A percentile compares a stretch with the other conserved stretches of the same genome.
Conservation (phyloP, 37 sponge, comb jelly and placozoan genomes). For the Aplysina aerophoba region DNA sequence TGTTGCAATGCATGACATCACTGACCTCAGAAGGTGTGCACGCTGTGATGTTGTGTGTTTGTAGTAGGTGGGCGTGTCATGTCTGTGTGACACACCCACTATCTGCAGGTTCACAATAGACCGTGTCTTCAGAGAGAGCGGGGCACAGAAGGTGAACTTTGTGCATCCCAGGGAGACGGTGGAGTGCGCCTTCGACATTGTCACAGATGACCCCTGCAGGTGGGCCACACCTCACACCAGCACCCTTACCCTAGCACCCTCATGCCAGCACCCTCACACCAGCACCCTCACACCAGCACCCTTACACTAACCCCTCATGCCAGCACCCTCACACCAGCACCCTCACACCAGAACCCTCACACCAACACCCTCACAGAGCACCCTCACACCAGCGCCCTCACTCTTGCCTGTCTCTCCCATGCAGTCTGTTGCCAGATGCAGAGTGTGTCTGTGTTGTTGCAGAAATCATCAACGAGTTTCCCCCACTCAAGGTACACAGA, state of each 20-base stretch:
- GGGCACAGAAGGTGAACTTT: background rate
- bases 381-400: background rate
- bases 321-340: background rate
- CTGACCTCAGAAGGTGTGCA: slow-evolving; percentile 77
- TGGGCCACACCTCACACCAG: background rate
- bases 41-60: background rate
- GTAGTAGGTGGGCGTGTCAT: background rate
- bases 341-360: background rate
- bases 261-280: background rate
- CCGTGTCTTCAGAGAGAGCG: slow-evolving; percentile 55
- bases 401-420: background rate
- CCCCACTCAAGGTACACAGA: slow-evolving; percentile 64
- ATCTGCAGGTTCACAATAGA: slow-evolving; percentile 67
- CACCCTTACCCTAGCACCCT: background rate
- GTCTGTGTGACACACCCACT: too few relatives aligned
- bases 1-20: slow-evolving; percentile 64
- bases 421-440: slow-evolving; percentile 74
- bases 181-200: slow-evolving; percentile 85
- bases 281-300: background rate
- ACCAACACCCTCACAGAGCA: background rate
- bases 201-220: slow-evolving; percentile 34
- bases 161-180: slow-evolving; percentile 69
- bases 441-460: slow-evolving; percentile 76
- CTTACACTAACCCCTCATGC: too few relatives aligned
- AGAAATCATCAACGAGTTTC: slow-evolving; percentile 69